Base-by-base conservation (phyloP, 2,797 vertebrate species). In the Sebastes iracundus region DNA sequence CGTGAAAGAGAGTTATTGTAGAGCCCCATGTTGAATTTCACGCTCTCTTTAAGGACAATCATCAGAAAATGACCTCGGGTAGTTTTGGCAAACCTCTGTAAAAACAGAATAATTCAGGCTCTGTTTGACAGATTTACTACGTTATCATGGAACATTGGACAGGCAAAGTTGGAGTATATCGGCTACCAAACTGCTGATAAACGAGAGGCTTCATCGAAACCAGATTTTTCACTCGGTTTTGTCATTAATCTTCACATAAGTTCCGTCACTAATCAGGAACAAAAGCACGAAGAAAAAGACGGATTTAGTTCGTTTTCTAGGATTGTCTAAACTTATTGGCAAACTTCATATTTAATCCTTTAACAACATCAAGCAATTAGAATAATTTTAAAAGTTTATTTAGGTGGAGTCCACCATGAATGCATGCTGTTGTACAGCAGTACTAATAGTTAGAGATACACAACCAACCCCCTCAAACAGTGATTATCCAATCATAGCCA, bases 41-140 rank as follows among this genome's bases (percentile, higher is more conserved):
- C 12, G 3, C 14, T 10, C 22, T 46, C 46, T 72, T 53, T 27
- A 11, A 61, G 42, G 62, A 63, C 53, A 64, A 46, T 53, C 3
- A 75, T 27, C 66, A 58, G 6, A 60, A 60, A 72, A 35, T 62
- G 11, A 49, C 49, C 9, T 53, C 14, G 22, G 28, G 58, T 60
- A 27, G 13, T 63, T 59, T 81, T 81, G 55, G 67, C 72, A 76
- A 76, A 84, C 46, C 3, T 65, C 53, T 72, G 14, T 65, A 46
- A 72, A 75, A 75, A n/a, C 52, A 30, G 4, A 61, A 81, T 88
- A 67, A 81, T 25, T 53, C 49, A 53, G 49, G 12, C 7, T 65
- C 14, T 5, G 4, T 62, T 64, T 74, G 87, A 87, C 82, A 87
- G 81, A 80, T 90, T 89, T 77, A 86, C 14, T 49, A 14, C 42